Conservation (phyloP, 2,113 vertebrate genomes). For the Felis catus region F.catus_Fca126_mat1.0 CM031412.1:94232001-94232500, state of each 20-base stretch:
- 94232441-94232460: not conserved
- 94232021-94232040: not conserved
- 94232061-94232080: conserved; percentile 14
- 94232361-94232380: not conserved
- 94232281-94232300: conserved; percentile 9
- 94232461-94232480: not conserved
- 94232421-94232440: not conserved
- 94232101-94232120: not conserved
- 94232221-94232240: not conserved
- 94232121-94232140: not conserved
- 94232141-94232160: not conserved
- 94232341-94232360: not conserved
- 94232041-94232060: not conserved
- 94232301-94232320: conserved; percentile 6
- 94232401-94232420: not conserved
- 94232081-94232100: conserved; percentile 27
- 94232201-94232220: not conserved
- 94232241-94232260: not conserved
- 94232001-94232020: not conserved
- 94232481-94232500: not conserved
- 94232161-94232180: not conserved
- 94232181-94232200: conserved; percentile 44
- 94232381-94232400: not conserved
- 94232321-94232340: too few species aligned
- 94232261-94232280: not conserved